Conservation (phyloP, 2,113 vertebrate genomes). For the Amazona guildingii region DNA sequence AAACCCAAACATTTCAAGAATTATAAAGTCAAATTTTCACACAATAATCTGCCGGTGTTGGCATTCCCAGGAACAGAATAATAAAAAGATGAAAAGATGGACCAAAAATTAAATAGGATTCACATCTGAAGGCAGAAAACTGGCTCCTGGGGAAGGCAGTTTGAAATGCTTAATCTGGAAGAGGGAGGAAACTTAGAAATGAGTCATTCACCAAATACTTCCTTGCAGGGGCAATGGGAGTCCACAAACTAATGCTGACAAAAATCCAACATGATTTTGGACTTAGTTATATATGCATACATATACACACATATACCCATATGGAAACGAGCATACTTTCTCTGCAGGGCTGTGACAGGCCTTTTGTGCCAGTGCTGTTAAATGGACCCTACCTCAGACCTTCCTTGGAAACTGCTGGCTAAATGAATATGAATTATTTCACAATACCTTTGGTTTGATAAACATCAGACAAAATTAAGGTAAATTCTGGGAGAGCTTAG, state of each 20-base stretch:
- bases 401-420: neutral
- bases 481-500: neutral
- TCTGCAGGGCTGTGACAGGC: neutral
- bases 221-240: neutral
- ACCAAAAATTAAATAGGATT: neutral
- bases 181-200: neutral
- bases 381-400: neutral
- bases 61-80: neutral
- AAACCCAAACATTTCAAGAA: neutral
- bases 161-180: neutral
- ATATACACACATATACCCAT: neutral
- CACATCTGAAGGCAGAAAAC: neutral
- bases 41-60: neutral
- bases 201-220: neutral
- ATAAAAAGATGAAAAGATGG: neutral
- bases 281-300: too few relatives aligned
- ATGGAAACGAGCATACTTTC: neutral
- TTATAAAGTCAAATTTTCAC: neutral
- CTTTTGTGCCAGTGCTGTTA: accelerated
- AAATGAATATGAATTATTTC: neutral
- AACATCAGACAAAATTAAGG: neutral
- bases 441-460: neutral
- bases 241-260: neutral
- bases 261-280: neutral
- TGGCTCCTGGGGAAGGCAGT: neutral